Conservation (phyloP, 1,140 invertebrate species). For the Pseudobourletiella spinata region DNA sequence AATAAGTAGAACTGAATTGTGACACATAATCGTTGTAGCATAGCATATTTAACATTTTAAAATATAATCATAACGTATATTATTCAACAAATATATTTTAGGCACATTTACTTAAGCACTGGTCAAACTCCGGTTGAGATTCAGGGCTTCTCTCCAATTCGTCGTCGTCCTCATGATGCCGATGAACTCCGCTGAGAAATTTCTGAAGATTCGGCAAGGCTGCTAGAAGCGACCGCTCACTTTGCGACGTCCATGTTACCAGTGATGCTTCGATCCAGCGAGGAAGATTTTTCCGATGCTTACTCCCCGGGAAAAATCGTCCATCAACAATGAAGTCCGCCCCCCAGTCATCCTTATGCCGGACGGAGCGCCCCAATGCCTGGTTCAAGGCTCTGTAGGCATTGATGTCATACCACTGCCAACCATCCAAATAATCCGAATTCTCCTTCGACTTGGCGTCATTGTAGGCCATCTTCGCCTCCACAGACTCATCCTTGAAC, state of each 20-base stretch:
- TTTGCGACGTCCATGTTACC: background rate
- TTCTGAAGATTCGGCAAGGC: background rate
- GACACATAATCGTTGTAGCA: too few species aligned
- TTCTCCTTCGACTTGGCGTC: background rate
- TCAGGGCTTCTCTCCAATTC: too few species aligned
- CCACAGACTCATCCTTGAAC: background rate
- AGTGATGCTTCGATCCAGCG: background rate
- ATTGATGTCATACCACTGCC: background rate
- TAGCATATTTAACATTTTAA: too few species aligned
- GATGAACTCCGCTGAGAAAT: too few species aligned
- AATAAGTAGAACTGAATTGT: too few species aligned
- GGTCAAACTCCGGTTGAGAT: too few species aligned
- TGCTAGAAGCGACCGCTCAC: background rate
- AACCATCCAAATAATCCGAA: background rate
- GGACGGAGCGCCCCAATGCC: background rate
- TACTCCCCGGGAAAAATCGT: background rate
- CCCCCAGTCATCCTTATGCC: background rate
- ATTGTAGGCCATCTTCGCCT: conserved; percentile 16
- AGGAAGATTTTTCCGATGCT: background rate
- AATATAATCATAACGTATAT: too few species aligned
- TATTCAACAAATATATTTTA: too few species aligned
- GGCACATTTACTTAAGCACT: too few species aligned
- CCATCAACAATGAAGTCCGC: background rate
- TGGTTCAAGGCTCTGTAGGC: background rate
- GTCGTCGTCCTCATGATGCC: too few species aligned